A percentile compares a stretch with the other conserved stretches of the same genome.
These are phyloP conservation scores for Aphis gossypii DNA, from an alignment of 1,140 invertebrate genomes.

Conservation along the genomic window DNA sequence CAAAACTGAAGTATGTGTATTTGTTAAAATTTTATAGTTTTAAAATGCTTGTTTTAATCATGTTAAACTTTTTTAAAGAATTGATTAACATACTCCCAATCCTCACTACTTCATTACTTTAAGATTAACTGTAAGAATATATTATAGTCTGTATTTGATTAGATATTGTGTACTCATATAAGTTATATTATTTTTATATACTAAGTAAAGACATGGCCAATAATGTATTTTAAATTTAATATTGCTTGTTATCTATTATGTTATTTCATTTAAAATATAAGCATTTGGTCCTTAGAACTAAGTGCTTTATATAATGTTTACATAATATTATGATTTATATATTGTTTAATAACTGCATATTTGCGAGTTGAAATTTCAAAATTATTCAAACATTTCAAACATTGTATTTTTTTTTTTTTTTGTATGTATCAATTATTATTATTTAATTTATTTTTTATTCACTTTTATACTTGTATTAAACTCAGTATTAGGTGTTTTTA, in stretches of 20 bases:
- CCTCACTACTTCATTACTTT: not conserved
- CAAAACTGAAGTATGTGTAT: slow-evolving; percentile 8
- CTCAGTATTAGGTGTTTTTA: not conserved
- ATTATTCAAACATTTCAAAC: not conserved
- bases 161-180: not conserved
- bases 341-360: not conserved
- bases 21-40: slow-evolving; percentile 40
- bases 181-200: slow-evolving; percentile 3
- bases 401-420: not conserved
- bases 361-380: not conserved
- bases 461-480: not conserved
- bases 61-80: not conserved
- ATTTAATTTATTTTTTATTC: not conserved
- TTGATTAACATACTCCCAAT: not conserved
- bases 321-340: not conserved
- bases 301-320: not conserved
- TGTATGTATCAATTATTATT: slow-evolving; percentile 7
- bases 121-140: not conserved
- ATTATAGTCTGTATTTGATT: slow-evolving; percentile 17
- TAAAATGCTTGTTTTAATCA: not conserved
- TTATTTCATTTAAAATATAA: not conserved
- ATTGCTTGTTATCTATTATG: not conserved
- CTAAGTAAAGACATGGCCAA: not conserved
- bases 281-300: not conserved
- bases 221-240: not conserved